Evolutionary conservation across 2,113 vertebrate genomes (phyloP), one percentile per base, ranked within the genome.

Genomic region (Malurus elegans): DNA sequence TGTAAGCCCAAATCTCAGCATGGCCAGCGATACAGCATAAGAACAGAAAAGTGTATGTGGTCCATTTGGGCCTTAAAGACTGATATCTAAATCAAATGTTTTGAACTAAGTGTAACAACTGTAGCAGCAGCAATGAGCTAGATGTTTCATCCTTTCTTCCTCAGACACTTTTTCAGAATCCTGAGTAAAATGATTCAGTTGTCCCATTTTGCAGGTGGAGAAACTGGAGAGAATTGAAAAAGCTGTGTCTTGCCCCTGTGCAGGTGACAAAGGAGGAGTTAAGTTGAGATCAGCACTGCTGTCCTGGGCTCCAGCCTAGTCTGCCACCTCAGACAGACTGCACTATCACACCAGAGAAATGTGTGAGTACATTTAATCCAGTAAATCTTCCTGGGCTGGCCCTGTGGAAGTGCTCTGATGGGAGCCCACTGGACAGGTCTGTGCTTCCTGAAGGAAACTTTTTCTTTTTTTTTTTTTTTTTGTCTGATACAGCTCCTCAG

Each of bases 11-110:
- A 31, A 66, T 20, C 10, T 48, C 3, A 0, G 3, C 57, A 80
- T 2, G 2, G 42, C 10, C 6, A 36, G 2, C 18, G 13, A 54
- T 7, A 58, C 4, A 48, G 23, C 32, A 38, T 0, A 50, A 31
- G 24, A 74, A 34, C 3, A 47, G 28, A 42, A 48, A 62, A 58
- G 5, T 8, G 1, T 34, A 28, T 28, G 6, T 16, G 13, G 31
- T 34, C 14, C 53, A 34, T 40, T 23, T 44, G 9, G 16, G 10
- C 71, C 73, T 84, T 44, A 51, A 78, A 74, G 23, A 26, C 9
- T 13, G 6, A 18, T 58, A n/a, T 13, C 17, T 54, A 76, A 76
- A 73, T 36, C n/a, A 14, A 8, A 34, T 7, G 13, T 31, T 81
- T 89, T 56, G 14, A 69, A 31, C 7, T 26, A 76, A 70, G 14